phyloP scores from a whole-genome alignment of 2,888 invertebrate genomes.

The Tetranychus piercei region DNA sequence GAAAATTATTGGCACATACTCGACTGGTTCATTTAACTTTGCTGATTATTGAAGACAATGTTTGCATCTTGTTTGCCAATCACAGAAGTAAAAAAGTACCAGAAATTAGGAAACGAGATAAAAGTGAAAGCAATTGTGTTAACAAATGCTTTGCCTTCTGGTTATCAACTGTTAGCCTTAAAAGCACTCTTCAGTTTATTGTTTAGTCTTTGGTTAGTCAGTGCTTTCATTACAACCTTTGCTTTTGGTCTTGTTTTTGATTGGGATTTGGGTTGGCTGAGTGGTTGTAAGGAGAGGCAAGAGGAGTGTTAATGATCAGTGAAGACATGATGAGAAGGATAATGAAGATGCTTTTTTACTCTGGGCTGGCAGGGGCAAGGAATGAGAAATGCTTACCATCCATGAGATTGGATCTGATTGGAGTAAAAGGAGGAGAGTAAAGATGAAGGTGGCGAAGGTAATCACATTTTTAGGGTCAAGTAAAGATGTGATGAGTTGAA shows the following conservation, averaged over 20 bases:
- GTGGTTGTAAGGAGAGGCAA: background rate
- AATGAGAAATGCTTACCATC: background rate
- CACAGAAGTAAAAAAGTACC: no score
- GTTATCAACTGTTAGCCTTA: no score
- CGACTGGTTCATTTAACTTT: background rate
- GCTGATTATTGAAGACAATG: background rate
- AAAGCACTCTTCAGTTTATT: no score
- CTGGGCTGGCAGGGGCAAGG: no score
- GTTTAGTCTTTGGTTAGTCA: no score
- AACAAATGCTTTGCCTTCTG: no score
- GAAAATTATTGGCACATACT: background rate
- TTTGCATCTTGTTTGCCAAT: no score
- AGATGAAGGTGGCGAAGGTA: background rate
- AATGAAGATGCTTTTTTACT: background rate
- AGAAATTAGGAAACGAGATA: no score
- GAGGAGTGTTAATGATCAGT: background rate
- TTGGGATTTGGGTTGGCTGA: no score
- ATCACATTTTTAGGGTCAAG: background rate
- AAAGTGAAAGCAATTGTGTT: no score
- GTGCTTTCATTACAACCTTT: no score
- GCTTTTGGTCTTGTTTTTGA: no score
- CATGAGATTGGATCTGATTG: background rate
- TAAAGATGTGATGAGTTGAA: conserved; percentile 31
- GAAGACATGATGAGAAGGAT: background rate
- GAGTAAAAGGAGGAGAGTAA: background rate